Evolutionary conservation across 2,797 vertebrate genomes (phyloP).

Genomic region (Muscicapa comitata): DNA sequence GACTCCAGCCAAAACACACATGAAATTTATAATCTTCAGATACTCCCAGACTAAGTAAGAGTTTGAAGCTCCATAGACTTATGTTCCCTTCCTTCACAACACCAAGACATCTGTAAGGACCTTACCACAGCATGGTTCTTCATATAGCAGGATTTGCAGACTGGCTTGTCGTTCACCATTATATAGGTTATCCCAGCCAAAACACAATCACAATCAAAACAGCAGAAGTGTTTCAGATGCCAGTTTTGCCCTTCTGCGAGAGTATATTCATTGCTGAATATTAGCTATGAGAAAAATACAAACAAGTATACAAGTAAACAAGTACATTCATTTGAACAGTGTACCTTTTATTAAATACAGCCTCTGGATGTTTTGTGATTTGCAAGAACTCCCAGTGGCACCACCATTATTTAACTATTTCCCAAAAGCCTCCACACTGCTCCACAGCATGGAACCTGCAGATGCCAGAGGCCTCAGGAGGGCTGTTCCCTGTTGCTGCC

Average conservation of each 20-base stretch:
- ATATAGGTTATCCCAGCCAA: conserved; percentile 94
- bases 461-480: background rate
- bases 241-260: conserved; percentile 94
- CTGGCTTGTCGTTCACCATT: conserved; percentile 90
- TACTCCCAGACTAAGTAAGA: background rate
- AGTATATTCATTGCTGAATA: conserved; percentile 98
- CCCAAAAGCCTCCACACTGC: background rate
- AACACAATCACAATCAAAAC: conserved; percentile 94
- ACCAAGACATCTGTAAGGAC: accelerated
- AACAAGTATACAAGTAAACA: background rate
- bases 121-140: conserved; percentile 92
- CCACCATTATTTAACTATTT: background rate
- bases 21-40: background rate
- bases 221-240: conserved; percentile 99
- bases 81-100: background rate
- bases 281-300: conserved; percentile 78
- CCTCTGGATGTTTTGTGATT: background rate
- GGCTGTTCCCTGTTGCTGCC: background rate
- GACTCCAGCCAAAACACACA: background rate
- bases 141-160: conserved; percentile 94
- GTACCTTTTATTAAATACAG: background rate
- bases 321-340: background rate
- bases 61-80: background rate
- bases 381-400: background rate
- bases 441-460: background rate